These are phyloP conservation scores for Pelmatolapia mariae DNA, from an alignment of 2,113 vertebrate genomes.

Conservation along the genomic window DNA sequence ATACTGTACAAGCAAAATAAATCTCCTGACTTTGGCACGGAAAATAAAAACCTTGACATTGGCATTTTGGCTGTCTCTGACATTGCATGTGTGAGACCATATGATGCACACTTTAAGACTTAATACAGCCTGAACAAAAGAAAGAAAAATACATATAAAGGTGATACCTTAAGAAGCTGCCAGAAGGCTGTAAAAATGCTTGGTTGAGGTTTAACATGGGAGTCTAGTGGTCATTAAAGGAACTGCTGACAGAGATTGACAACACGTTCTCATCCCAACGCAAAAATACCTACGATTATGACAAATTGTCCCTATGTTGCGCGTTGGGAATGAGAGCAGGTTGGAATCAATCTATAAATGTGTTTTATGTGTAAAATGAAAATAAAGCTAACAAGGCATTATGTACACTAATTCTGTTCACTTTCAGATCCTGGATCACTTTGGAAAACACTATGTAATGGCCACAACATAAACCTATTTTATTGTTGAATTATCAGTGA, in stretches of 20 bases:
- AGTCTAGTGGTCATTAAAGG: background rate
- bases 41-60: background rate
- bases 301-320: background rate
- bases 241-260: background rate
- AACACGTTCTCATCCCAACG: background rate
- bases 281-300: background rate
- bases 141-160: background rate
- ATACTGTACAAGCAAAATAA: background rate
- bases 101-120: background rate
- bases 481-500: background rate
- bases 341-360: background rate
- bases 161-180: background rate
- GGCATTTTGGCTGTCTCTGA: background rate
- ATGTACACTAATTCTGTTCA: background rate
- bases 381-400: background rate
- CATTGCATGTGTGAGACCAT: background rate
- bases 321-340: background rate
- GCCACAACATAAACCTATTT: background rate
- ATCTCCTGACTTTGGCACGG: background rate
- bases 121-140: background rate
- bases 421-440: background rate
- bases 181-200: background rate
- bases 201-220: background rate
- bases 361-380: background rate
- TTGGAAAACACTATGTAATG: background rate